phyloP scores from a whole-genome alignment of 2,888 invertebrate genomes.

The Willowsia nigromaculata region DNA sequence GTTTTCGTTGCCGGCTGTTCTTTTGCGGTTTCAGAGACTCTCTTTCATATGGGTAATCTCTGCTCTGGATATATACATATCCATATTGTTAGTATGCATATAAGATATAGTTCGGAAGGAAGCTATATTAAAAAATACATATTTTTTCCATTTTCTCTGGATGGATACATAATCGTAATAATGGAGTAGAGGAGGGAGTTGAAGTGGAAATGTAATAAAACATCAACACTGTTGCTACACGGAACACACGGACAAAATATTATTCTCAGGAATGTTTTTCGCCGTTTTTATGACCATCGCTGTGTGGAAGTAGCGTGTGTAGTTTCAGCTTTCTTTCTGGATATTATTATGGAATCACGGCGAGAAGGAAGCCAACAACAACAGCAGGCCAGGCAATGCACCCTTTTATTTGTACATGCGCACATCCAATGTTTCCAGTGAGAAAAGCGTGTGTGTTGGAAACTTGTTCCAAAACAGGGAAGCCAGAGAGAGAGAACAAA shows the following conservation, averaged over 20 bases:
- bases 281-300: no score
- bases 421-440: conserved; percentile 29
- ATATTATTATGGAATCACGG: conserved; percentile 18
- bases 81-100: neutral
- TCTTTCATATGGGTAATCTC: no score
- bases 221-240: conserved; percentile 29
- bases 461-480: conserved; percentile 61
- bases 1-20: neutral
- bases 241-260: neutral
- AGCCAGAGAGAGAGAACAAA: neutral
- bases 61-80: neutral
- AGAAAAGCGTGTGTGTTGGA: conserved; percentile 43
- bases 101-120: neutral
- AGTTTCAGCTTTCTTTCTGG: neutral
- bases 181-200: no score
- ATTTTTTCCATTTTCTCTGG: neutral
- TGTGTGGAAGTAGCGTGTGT: neutral
- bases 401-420: conserved; percentile 72
- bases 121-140: neutral
- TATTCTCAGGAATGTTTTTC: neutral
- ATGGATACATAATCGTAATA: neutral
- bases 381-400: conserved; percentile 60
- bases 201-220: neutral
- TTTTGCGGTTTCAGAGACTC: neutral
- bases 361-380: neutral